A percentile compares a stretch with the other conserved stretches of the same genome.
phyloP scores from a whole-genome alignment of 2,888 invertebrate genomes.

The Cerastoderma edule region DNA sequence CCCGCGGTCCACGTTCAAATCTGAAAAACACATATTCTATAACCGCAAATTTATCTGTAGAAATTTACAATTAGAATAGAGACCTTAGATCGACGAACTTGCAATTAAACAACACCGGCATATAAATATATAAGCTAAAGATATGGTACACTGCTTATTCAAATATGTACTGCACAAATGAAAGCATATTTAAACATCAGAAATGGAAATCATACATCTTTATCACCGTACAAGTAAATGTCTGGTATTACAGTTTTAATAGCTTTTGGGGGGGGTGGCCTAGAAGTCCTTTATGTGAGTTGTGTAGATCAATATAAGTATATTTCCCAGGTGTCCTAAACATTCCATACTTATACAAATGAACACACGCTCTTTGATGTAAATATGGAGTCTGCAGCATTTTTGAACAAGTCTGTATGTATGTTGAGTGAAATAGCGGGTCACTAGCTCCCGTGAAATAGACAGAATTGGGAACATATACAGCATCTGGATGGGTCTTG shows the following conservation, averaged over 20 bases:
- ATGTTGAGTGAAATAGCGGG: neutral
- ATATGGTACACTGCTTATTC: too few relatives aligned
- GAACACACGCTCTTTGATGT: slow-evolving; percentile 28
- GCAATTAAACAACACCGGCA: too few relatives aligned
- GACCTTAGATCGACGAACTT: too few relatives aligned
- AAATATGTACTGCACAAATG: too few relatives aligned
- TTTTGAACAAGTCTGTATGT: slow-evolving; percentile 4
- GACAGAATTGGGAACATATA: slow-evolving; percentile 28
- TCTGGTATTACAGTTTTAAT: neutral
- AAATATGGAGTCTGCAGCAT: slow-evolving; percentile 19
- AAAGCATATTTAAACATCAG: too few relatives aligned
- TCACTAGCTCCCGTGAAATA: slow-evolving; percentile 26
- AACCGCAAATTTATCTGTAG: too few relatives aligned
- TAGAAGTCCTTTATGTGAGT: neutral
- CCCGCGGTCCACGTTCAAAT: too few relatives aligned
- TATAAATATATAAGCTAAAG: too few relatives aligned
- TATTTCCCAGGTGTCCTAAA: neutral
- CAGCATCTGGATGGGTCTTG: slow-evolving; percentile 11
- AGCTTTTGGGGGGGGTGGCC: neutral
- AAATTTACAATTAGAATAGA: too few relatives aligned
- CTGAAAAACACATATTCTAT: too few relatives aligned
- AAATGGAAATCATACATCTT: too few relatives aligned
- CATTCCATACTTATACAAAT: slow-evolving; percentile 15
- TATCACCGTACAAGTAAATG: slow-evolving; percentile 2
- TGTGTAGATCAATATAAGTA: slow-evolving; percentile 11